A percentile compares a stretch with the other conserved stretches of the same genome.
Evolutionary conservation across 35 echinoderm and acorn worm species (phyloP).

Genomic region (Nesometra sesokonis): DNA sequence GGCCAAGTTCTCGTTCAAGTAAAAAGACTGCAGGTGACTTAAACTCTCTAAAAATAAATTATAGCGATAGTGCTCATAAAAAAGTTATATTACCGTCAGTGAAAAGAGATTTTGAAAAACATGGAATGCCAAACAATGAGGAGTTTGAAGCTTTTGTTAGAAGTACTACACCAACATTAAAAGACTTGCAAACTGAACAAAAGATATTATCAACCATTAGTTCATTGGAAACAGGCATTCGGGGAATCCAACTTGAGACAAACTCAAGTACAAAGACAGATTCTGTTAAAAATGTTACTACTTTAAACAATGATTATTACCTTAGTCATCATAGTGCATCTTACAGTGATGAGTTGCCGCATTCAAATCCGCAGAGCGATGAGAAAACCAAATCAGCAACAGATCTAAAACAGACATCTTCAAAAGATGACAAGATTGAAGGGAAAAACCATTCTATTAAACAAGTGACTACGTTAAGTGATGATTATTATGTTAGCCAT

Average conservation of each 20-base stretch:
- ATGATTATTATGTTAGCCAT: not conserved
- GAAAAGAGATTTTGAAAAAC: not conserved
- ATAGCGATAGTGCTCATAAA: not conserved
- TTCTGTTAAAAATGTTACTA: not conserved
- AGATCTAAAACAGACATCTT: too few relatives aligned
- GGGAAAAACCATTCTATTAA: not conserved
- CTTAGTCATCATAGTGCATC: not conserved
- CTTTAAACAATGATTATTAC: not conserved
- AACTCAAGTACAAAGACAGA: too few relatives aligned
- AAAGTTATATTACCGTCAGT: not conserved
- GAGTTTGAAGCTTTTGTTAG: not conserved
- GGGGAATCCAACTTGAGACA: not conserved
- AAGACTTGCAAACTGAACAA: not conserved
- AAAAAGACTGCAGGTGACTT: not conserved
- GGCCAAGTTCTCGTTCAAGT: not conserved
- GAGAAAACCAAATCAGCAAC: too few relatives aligned
- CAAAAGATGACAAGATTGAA: too few relatives aligned
- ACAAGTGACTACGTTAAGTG: not conserved
- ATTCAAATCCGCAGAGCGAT: too few relatives aligned
- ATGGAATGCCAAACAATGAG: not conserved
- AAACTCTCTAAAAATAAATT: not conserved
- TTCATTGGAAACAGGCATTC: not conserved
- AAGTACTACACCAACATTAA: not conserved
- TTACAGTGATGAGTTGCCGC: too few relatives aligned
- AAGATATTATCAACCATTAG: not conserved